Evolutionary conservation across 2,113 vertebrate genomes (phyloP).

Genomic region (Lepus timidus): DNA sequence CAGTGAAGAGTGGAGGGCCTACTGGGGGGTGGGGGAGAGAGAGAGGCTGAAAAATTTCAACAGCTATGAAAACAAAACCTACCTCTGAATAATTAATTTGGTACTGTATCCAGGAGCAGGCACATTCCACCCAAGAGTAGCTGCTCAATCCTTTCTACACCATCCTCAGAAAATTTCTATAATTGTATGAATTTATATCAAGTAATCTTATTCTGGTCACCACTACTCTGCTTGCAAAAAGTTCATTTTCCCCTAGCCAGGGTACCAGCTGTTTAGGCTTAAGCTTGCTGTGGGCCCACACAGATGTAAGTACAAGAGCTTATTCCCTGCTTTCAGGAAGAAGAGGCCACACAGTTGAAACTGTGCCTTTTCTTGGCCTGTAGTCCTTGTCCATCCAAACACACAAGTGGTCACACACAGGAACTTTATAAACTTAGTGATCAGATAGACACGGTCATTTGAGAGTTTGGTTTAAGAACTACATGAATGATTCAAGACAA

Average conservation of each 20-base stretch:
- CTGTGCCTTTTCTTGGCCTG: neutral
- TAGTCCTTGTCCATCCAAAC: neutral
- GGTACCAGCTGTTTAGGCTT: neutral
- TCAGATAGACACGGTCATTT: neutral
- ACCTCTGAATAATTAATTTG: neutral
- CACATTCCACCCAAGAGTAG: neutral
- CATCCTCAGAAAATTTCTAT: neutral
- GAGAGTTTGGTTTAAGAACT: conserved; percentile 1
- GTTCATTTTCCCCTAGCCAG: neutral
- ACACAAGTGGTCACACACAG: neutral
- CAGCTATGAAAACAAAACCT: neutral
- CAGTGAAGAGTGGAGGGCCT: neutral
- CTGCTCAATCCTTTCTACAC: neutral
- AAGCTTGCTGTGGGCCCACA: neutral
- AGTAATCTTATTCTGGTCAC: neutral
- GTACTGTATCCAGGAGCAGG: neutral
- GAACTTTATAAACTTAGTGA: neutral
- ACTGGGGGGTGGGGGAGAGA: neutral
- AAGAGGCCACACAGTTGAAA: neutral
- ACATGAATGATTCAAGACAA: neutral
- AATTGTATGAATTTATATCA: neutral
- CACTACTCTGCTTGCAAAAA: neutral
- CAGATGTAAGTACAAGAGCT: neutral
- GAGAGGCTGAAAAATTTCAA: neutral
- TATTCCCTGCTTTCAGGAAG: neutral